Evolutionary conservation across 2,888 invertebrate species (phyloP).

Genomic region (Antheraea yamamai): DNA sequence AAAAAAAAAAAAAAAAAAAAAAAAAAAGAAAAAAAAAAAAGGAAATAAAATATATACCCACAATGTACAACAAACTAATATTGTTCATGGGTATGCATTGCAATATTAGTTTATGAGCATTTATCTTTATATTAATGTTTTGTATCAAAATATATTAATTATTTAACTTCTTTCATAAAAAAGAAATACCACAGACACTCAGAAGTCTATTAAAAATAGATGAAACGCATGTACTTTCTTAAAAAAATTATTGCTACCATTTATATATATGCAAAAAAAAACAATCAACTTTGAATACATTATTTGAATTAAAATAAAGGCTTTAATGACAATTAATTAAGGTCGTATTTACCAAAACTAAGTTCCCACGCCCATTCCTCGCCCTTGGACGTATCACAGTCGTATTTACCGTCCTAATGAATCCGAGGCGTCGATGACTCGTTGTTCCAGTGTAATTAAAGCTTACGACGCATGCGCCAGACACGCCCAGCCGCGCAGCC

Average conservation of each 20-base stretch:
- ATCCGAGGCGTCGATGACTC: constrained; percentile 74
- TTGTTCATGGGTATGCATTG: background rate
- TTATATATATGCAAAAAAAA: background rate
- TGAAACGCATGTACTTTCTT: background rate
- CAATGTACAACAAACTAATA: background rate
- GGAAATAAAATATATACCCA: no score
- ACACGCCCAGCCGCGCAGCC: constrained; percentile 79
- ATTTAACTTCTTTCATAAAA: background rate
- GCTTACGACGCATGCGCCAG: constrained; percentile 69
- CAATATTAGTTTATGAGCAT: background rate
- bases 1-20: no score
- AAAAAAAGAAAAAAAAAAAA: no score
- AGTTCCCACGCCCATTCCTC: constrained; percentile 31
- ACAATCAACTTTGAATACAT: background rate
- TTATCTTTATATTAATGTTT: background rate
- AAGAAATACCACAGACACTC: background rate
- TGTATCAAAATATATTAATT: background rate
- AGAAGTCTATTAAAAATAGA: background rate
- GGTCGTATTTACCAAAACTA: constrained; percentile 39
- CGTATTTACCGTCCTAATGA: constrained; percentile 63
- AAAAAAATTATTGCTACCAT: background rate
- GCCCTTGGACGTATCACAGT: constrained; percentile 36
- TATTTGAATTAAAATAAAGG: constrained; percentile 13
- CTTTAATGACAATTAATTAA: constrained; percentile 40
- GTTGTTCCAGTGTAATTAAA: constrained; percentile 74